phyloP scores from a whole-genome alignment of 2,797 vertebrate species.

The Peromyscus eremicus region DNA sequence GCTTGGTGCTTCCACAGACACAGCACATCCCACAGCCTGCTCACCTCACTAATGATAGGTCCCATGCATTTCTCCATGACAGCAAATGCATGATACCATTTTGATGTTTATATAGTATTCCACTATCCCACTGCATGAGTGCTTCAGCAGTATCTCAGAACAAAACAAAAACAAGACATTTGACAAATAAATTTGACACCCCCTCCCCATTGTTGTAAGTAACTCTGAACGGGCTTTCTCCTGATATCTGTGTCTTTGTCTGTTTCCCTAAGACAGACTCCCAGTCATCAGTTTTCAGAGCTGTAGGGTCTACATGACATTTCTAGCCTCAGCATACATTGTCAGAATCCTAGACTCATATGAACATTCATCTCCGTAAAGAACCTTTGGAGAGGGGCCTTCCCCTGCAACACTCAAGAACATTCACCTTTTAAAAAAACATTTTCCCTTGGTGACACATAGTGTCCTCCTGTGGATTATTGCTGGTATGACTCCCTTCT shows the following conservation, averaged over 20 bases:
- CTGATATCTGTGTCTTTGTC: too few relatives aligned
- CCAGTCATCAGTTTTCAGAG: not conserved
- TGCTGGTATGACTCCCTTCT: not conserved
- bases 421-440: not conserved
- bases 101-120: not conserved
- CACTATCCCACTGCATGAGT: rapidly evolving
- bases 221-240: rapidly evolving
- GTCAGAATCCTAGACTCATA: not conserved
- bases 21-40: rapidly evolving
- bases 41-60: not conserved
- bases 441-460: not conserved
- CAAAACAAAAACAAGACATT: not conserved
- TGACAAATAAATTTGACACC: not conserved
- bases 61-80: too few relatives aligned
- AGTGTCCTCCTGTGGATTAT: not conserved
- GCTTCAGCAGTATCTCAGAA: not conserved
- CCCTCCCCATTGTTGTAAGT: not conserved
- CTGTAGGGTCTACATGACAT: rapidly evolving
- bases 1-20: rapidly evolving
- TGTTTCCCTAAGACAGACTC: rapidly evolving
- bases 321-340: not conserved
- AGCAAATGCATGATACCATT: rapidly evolving
- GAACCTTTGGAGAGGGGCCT: not conserved
- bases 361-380: not conserved
- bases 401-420: not conserved